A percentile compares a stretch with the other conserved stretches of the same genome.
These are phyloP conservation scores for Trissolcus brochymenae DNA, from an alignment of 2,888 invertebrate species.

Conservation along the genomic window DNA sequence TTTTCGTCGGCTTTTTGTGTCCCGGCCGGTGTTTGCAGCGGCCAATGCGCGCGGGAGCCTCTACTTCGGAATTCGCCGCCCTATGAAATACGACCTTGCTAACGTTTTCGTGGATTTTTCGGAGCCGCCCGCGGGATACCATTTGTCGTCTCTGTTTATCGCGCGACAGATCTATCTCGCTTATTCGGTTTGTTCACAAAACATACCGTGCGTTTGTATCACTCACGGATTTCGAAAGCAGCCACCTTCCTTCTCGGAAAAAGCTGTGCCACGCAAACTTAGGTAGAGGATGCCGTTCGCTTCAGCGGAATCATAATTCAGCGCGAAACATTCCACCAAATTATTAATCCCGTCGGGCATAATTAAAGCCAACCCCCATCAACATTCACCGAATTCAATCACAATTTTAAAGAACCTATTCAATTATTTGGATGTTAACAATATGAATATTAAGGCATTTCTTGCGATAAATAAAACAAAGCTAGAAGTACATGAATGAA, in stretches of 20 bases:
- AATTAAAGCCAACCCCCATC: constrained; percentile 28
- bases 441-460: too few species aligned
- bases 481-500: too few species aligned
- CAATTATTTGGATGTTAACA: too few species aligned
- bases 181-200: constrained; percentile 44
- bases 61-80: constrained; percentile 49
- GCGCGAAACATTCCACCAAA: constrained; percentile 49
- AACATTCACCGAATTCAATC: too few species aligned
- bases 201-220: constrained; percentile 60
- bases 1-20: background rate
- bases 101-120: constrained; percentile 59
- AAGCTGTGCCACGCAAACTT: constrained; percentile 37
- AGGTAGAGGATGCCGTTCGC: constrained; percentile 30
- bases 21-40: constrained; percentile 67
- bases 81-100: constrained; percentile 63
- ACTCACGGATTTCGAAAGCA: constrained; percentile 64
- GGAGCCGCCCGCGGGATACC: constrained; percentile 41
- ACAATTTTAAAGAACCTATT: too few species aligned
- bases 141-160: constrained; percentile 34
- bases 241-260: constrained; percentile 62
- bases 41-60: constrained; percentile 54
- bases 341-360: constrained; percentile 31
- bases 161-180: constrained; percentile 15
- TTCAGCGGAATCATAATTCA: constrained; percentile 52
- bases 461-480: too few species aligned